A percentile compares a stretch with the other conserved stretches of the same genome.
Evolutionary conservation across 2,888 invertebrate species (phyloP).

Genomic region (Volucella bombylans): DNA sequence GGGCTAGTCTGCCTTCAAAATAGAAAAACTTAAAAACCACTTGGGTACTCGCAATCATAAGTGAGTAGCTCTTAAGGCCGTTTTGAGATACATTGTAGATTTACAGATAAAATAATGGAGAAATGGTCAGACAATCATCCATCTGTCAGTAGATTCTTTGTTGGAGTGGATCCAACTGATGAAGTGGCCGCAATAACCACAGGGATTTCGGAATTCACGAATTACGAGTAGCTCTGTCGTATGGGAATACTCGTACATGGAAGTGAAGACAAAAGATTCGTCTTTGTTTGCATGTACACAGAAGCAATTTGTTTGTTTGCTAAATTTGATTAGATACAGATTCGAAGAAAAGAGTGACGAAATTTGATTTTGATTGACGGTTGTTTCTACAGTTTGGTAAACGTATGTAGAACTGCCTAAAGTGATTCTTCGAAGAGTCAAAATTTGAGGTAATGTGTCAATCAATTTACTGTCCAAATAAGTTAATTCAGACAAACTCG

Average conservation of each 20-base stretch:
- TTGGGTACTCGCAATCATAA: too few relatives aligned
- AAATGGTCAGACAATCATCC: constrained; percentile 16
- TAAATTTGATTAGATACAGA: neutral
- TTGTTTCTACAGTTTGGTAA: neutral
- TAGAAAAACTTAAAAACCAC: neutral
- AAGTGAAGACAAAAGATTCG: constrained; percentile 12
- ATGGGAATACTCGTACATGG: neutral
- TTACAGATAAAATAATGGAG: constrained; percentile 4
- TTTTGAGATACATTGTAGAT: neutral
- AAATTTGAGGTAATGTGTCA: too few relatives aligned
- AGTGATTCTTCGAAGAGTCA: too few relatives aligned
- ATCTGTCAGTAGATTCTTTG: constrained; percentile 30
- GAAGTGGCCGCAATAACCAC: constrained; percentile 1
- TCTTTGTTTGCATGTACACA: constrained; percentile 1
- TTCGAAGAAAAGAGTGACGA: constrained; percentile 12
- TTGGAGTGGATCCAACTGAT: constrained; percentile 11
- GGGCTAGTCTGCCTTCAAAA: too few relatives aligned
- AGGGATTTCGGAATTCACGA: neutral
- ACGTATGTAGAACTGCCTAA: neutral
- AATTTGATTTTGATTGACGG: constrained; percentile 5
- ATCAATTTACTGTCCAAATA: too few relatives aligned
- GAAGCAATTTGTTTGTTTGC: constrained; percentile 7
- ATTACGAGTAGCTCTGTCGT: neutral
- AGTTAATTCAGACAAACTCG: too few relatives aligned
- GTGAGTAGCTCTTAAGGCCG: neutral